Conservation (phyloP, 2,113 vertebrate species). For the Xyliphius kryptos region DNA sequence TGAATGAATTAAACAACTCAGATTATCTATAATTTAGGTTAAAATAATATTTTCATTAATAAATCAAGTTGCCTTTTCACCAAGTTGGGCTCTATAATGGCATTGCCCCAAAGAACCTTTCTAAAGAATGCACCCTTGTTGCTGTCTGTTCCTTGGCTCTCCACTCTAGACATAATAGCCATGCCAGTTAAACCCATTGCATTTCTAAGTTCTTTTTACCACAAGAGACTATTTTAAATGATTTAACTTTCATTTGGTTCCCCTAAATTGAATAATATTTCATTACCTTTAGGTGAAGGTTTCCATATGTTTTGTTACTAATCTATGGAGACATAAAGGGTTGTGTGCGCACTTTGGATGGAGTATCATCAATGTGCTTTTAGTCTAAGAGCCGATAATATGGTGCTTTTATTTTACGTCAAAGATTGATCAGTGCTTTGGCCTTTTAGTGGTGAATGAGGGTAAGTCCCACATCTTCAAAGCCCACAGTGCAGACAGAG, state of each 20-base stretch:
- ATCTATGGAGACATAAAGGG: background rate
- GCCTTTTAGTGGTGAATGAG: slow-evolving; percentile 11
- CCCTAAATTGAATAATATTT: background rate
- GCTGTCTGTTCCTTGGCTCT: slow-evolving; percentile 23
- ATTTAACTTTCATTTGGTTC: slow-evolving; percentile 15
- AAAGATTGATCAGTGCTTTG: slow-evolving; percentile 24
- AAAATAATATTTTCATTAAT: too few relatives aligned
- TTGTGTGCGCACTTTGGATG: background rate
- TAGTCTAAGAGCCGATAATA: background rate
- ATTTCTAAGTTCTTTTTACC: slow-evolving; percentile 31
- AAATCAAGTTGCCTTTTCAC: too few relatives aligned
- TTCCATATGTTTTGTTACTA: background rate
- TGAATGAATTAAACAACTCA: too few relatives aligned
- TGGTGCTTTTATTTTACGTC: background rate
- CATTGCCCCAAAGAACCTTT: too few relatives aligned
- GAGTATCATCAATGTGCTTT: background rate
- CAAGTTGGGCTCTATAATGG: too few relatives aligned
- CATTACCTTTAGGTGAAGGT: background rate
- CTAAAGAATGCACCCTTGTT: slow-evolving; percentile 19
- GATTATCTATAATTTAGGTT: too few relatives aligned
- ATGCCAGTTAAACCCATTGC: slow-evolving; percentile 22
- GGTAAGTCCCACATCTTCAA: slow-evolving; percentile 11
- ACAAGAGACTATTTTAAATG: slow-evolving; percentile 15
- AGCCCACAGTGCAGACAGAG: background rate
- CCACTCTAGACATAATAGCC: slow-evolving; percentile 25